phyloP scores from a whole-genome alignment of 2,888 invertebrate species.

The Alloplasta piceator region DNA sequence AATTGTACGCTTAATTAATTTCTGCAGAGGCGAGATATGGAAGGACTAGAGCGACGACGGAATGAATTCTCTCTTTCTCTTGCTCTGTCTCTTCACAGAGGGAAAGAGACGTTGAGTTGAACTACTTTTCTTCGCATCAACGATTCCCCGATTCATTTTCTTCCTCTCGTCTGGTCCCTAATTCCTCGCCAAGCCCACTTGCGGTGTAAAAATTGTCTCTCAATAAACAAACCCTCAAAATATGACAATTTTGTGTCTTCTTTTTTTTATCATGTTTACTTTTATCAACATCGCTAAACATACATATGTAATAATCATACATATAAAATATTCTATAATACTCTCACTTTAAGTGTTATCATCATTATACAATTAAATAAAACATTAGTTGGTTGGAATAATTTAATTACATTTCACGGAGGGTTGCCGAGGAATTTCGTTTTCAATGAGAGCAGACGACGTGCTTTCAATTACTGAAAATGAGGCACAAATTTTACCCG shows the following conservation, averaged over 20 bases:
- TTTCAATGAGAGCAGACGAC: neutral
- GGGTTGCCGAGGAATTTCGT: conserved; percentile 25
- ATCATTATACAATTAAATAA: conserved; percentile 6
- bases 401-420: conserved; percentile 1
- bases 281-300: too few relatives aligned
- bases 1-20: conserved; percentile 40
- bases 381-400: conserved; percentile 19
- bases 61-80: neutral
- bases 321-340: too few relatives aligned
- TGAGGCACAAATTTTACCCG: conserved; percentile 46
- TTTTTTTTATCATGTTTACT: too few relatives aligned
- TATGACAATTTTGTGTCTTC: too few relatives aligned
- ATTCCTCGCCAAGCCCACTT: conserved; percentile 1
- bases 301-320: too few relatives aligned
- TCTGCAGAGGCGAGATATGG: conserved; percentile 2
- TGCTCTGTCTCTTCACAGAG: neutral
- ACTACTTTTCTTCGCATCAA: conserved; percentile 21
- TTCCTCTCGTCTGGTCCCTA: neutral
- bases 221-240: too few relatives aligned
- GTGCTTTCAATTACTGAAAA: conserved; percentile 39
- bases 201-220: neutral
- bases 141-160: neutral
- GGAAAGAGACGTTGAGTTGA: conserved; percentile 16
- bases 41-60: neutral
- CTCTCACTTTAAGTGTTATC: too few relatives aligned